A percentile compares a stretch with the other conserved stretches of the same genome.
Evolutionary conservation across 2,113 vertebrate species (phyloP).

Genomic region (Crocuta crocuta): DNA sequence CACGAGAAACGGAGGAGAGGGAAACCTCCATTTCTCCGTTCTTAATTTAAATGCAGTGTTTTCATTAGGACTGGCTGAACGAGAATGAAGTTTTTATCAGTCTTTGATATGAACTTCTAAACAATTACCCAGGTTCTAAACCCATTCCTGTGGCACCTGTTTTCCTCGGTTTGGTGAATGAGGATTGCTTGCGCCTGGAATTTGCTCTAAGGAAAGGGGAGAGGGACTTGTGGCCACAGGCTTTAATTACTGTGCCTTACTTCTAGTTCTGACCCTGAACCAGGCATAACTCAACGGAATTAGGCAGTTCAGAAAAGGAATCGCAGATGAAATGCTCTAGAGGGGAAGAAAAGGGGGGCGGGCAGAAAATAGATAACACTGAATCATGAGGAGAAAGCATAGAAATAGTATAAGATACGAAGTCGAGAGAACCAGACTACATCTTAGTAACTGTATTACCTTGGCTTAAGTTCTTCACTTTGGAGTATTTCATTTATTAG

Average conservation of each 20-base stretch:
- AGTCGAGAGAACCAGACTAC: neutral
- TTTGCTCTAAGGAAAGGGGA: neutral
- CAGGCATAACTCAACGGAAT: neutral
- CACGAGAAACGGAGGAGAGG: neutral
- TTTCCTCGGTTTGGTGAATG: neutral
- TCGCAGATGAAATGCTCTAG: conserved; percentile 72
- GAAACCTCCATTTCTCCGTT: neutral
- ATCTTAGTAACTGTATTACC: neutral
- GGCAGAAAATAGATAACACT: conserved; percentile 66
- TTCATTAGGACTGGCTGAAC: neutral
- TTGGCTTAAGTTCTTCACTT: neutral
- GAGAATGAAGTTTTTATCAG: neutral
- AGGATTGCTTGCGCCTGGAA: neutral
- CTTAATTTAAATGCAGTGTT: neutral
- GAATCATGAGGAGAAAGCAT: conserved; percentile 65
- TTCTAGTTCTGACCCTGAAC: neutral
- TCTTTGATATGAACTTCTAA: neutral
- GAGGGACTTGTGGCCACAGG: neutral
- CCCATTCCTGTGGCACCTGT: too few species aligned
- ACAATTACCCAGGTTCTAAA: neutral
- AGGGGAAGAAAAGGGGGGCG: conserved; percentile 69
- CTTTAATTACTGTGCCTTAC: accelerated
- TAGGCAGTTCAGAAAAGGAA: neutral
- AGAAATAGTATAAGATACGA: neutral
- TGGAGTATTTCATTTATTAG: neutral